phyloP scores from a whole-genome alignment of 2,113 vertebrate genomes.

The Percopsis transmontana region DNA sequence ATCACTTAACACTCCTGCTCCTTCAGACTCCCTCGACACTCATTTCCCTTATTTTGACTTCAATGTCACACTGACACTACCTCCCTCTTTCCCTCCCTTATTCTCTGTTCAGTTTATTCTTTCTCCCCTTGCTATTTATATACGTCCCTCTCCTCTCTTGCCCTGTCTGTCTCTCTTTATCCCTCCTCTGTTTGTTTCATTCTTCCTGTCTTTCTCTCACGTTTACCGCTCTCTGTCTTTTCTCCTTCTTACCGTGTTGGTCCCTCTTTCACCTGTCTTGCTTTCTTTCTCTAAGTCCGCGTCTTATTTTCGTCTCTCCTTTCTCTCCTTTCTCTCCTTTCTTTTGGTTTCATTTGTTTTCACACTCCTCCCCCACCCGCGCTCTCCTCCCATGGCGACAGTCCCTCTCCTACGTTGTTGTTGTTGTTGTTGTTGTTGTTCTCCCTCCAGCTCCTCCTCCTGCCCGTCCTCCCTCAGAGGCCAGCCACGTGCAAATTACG shows the following conservation, averaged over 20 bases:
- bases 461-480: slow-evolving; percentile 25
- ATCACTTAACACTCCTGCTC: slow-evolving; percentile 54
- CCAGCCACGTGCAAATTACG: slow-evolving; percentile 67
- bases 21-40: slow-evolving; percentile 54
- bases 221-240: not conserved
- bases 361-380: slow-evolving; percentile 7
- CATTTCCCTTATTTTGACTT: slow-evolving; percentile 67
- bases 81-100: slow-evolving; percentile 15
- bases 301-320: slow-evolving; percentile 1
- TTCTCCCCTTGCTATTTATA: not conserved
- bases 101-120: not conserved
- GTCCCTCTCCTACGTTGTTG: not conserved
- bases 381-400: not conserved
- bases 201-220: slow-evolving; percentile 9
- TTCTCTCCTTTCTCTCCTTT: not conserved
- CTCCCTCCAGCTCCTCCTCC: not conserved
- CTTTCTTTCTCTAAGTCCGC: slow-evolving; percentile 17
- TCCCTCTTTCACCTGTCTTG: slow-evolving; percentile 10
- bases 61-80: slow-evolving; percentile 49
- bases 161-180: slow-evolving; percentile 1
- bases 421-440: not conserved
- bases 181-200: not conserved
- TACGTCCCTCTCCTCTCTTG: slow-evolving; percentile 5
- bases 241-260: not conserved
- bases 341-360: slow-evolving; percentile 35